phyloP scores from a whole-genome alignment of 2,888 invertebrate genomes.

The Phengaris arion region DNA sequence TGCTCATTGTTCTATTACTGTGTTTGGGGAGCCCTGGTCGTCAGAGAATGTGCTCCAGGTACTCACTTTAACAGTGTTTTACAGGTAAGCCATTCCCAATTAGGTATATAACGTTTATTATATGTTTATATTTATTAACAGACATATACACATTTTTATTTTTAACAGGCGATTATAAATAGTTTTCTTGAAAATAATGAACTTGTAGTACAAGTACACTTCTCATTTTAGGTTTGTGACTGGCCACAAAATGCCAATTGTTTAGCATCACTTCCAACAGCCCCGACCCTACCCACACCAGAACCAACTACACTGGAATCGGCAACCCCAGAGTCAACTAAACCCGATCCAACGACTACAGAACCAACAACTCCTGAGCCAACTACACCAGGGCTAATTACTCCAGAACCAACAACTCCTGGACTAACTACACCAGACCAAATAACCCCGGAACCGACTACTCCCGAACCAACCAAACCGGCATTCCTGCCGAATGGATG shows the following conservation, averaged over 20 bases:
- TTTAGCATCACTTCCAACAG: not conserved
- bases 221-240: not conserved
- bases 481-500: no score
- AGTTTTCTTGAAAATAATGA: no score
- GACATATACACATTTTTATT: not conserved
- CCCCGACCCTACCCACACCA: constrained; percentile 27
- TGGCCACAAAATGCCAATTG: not conserved
- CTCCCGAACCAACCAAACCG: not conserved
- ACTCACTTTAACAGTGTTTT: constrained; percentile 56
- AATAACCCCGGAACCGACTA: not conserved
- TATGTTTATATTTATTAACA: no score
- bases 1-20: constrained; percentile 65
- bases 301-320: no score
- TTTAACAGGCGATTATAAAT: no score
- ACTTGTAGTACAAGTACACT: no score
- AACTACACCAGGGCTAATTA: constrained; percentile 25
- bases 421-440: no score
- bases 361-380: constrained; percentile 27
- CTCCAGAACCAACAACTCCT: not conserved
- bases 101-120: no score
- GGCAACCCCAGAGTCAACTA: not conserved
- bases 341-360: not conserved
- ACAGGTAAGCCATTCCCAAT: constrained; percentile 48
- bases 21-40: constrained; percentile 54
- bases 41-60: constrained; percentile 46